Percentiles rank a stretch among this genome's conserved stretches.
Conservation (phyloP, 1,140 invertebrate genomes). For the Venturia canescens region DNA sequence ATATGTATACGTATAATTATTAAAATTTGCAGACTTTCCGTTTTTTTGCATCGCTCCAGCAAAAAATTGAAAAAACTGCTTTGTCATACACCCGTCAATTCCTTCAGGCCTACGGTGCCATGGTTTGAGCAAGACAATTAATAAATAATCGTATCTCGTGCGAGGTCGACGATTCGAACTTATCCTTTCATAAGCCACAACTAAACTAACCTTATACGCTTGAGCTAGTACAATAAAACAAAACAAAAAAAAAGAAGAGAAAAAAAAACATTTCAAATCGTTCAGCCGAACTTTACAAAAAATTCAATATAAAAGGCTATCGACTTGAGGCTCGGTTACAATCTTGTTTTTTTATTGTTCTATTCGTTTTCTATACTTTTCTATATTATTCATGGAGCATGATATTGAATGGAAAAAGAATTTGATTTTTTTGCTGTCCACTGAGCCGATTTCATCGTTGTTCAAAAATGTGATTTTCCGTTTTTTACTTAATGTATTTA, state of each 20-base stretch:
- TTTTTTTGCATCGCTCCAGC: not conserved
- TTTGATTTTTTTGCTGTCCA: no score
- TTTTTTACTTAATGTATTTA: no score
- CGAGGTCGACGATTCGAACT: conserved; percentile 42
- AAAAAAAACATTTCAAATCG: not conserved
- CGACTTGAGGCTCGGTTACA: not conserved
- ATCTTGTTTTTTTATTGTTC: no score
- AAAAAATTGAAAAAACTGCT: conserved; percentile 5
- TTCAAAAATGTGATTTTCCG: no score
- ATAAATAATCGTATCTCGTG: conserved; percentile 46
- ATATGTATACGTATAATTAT: conserved; percentile 13
- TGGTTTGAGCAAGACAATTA: conserved; percentile 49
- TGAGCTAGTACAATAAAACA: conserved; percentile 21
- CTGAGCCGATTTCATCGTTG: no score
- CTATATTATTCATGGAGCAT: no score
- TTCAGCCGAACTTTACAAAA: conserved; percentile 32
- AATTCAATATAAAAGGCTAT: not conserved
- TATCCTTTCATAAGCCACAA: conserved; percentile 32
- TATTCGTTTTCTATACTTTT: no score
- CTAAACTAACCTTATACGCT: not conserved
- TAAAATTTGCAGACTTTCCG: conserved; percentile 14
- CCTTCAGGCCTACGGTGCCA: conserved; percentile 48
- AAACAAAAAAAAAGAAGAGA: no score
- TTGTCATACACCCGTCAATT: conserved; percentile 43
- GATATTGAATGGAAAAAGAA: no score